A percentile compares a stretch with the other conserved stretches of the same genome.
These are phyloP conservation scores for Lacerta viridis DNA, from an alignment of 2,797 vertebrate species.

Conservation along the genomic window DNA sequence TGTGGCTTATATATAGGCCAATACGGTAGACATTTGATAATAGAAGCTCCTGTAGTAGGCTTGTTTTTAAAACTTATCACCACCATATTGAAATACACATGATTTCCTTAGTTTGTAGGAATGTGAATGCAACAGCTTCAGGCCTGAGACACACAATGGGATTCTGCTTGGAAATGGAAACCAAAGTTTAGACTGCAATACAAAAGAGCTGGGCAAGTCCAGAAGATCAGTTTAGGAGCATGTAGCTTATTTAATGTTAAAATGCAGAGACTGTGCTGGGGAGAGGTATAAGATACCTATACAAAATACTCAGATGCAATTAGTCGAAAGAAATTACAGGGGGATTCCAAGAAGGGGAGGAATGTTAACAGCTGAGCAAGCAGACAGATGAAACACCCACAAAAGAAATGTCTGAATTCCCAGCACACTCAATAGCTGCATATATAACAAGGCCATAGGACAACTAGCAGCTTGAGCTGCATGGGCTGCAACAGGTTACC, in stretches of 20 bases:
- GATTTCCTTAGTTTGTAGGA: not conserved
- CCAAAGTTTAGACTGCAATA: not conserved
- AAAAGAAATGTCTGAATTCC: not conserved
- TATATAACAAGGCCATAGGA: not conserved
- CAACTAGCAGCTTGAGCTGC: not conserved
- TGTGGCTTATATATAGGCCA: too few species aligned
- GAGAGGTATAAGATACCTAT: not conserved
- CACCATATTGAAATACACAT: accelerated
- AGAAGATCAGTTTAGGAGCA: not conserved
- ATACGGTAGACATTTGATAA: not conserved
- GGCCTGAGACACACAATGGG: not conserved
- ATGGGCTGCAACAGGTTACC: not conserved
- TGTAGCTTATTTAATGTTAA: not conserved
- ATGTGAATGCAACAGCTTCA: not conserved
- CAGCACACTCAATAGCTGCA: not conserved
- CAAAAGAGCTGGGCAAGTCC: not conserved
- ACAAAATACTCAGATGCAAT: not conserved
- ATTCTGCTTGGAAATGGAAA: not conserved
- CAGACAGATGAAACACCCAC: not conserved
- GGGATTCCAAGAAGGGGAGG: not conserved
- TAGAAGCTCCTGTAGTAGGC: not conserved
- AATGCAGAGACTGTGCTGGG: not conserved
- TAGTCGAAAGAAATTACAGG: not conserved
- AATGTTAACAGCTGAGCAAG: not conserved
- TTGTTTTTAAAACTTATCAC: conserved; percentile 2